These are phyloP conservation scores for Oxytorus armatus DNA, from an alignment of 2,888 invertebrate genomes.

Conservation along the genomic window DNA sequence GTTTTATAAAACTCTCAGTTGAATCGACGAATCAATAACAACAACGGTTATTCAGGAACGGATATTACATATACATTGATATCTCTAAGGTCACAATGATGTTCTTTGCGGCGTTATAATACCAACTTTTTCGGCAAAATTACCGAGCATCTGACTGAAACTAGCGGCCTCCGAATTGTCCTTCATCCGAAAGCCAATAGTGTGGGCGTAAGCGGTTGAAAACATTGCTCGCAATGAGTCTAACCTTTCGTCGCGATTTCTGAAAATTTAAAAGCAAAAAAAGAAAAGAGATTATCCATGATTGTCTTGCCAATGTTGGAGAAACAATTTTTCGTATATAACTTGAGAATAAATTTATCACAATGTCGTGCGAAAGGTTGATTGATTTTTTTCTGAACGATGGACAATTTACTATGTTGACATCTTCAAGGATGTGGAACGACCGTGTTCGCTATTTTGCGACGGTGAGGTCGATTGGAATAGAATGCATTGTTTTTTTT, in stretches of 20 bases:
- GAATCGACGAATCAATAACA: conserved; percentile 73
- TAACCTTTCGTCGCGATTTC: conserved; percentile 85
- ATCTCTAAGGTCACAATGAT: conserved; percentile 79
- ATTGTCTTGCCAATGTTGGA: conserved; percentile 8
- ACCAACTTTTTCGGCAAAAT: conserved; percentile 87
- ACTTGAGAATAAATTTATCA: no score
- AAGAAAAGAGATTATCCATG: conserved; percentile 9
- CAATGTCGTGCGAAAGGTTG: no score
- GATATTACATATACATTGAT: conserved; percentile 20
- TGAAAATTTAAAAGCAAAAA: conserved; percentile 71
- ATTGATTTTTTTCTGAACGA: no score
- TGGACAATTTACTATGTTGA: no score
- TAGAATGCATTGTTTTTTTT: no score
- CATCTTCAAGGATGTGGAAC: no score
- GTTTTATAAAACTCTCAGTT: conserved; percentile 73
- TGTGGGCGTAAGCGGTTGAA: conserved; percentile 86
- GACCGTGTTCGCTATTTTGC: no score
- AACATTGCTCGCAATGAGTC: conserved; percentile 86
- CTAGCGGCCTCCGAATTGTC: conserved; percentile 85
- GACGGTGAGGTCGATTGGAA: no score
- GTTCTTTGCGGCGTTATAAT: conserved; percentile 83
- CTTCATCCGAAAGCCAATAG: conserved; percentile 86
- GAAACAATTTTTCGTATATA: conserved; percentile 4
- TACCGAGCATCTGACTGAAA: conserved; percentile 86
- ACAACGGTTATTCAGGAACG: conserved; percentile 64